Evolutionary conservation across 2,113 vertebrate species (phyloP), one percentile per base, ranked within the genome.

Genomic region (Perccottus glenii): DNA sequence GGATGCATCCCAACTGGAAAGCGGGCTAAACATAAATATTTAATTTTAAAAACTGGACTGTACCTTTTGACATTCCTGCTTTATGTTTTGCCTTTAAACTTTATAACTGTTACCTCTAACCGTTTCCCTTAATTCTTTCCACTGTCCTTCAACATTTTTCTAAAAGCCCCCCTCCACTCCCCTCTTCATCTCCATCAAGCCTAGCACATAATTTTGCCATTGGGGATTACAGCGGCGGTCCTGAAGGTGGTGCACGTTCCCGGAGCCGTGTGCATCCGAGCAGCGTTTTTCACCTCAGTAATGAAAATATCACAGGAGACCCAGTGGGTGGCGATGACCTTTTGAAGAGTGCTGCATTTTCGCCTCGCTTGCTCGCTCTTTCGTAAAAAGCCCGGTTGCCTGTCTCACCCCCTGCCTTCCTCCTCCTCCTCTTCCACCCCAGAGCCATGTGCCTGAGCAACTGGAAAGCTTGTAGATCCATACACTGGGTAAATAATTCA

Each of bases 241-340:
- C 82, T 89, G 80, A 89, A 83, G 86, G 85, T 82, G 85, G 85
- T 69, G 79, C 80, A 82, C 76, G 19, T 67, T 49, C 75, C 76
- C 75, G 85, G 66, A 77, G 63, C 75, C 82, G 73, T 64, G 72
- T n/a, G 67, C 47, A 62, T 66, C 59, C 4, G 44, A 75, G 77
- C 14, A 33, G 51, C 43, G 57, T 67, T 86, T 79, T 75, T 63
- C 76, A 63, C 88, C 77, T 81, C 74, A 64, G 78, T 91, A 89
- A 90, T 91, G 87, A 87, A 92, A 92, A 89, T 91, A 93, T 90
- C 88, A 92, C 81, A 90, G 85, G 70, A 76, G 84, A 88, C 85
- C 87, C 86, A 1, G 79, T 89, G 90, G 89, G 89, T 86, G 85
- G 84, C 44, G 60, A 63, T 92, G 91, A 92, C 92, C 91, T 93